A percentile compares a stretch with the other conserved stretches of the same genome.
Evolutionary conservation across 1,140 invertebrate genomes (phyloP).

Genomic region (Sinonovacula constricta): DNA sequence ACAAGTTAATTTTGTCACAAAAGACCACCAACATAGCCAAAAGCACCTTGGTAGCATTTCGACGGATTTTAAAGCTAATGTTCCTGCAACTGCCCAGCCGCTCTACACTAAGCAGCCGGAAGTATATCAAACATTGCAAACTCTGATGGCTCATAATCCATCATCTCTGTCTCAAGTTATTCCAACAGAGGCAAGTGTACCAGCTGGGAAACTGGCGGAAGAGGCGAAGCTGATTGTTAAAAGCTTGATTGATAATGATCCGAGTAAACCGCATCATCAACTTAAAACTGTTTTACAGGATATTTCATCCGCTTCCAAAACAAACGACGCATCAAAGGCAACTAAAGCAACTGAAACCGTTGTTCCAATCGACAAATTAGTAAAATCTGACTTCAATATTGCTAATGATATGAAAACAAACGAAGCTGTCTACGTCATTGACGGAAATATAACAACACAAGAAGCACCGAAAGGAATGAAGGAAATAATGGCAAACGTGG

Average conservation of each 20-base stretch:
- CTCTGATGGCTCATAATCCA: conserved; percentile 13
- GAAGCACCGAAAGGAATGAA: not conserved
- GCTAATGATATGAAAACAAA: not conserved
- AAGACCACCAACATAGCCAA: not conserved
- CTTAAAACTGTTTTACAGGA: no score
- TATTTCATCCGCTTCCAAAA: no score
- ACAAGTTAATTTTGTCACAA: not conserved
- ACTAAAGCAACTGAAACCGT: not conserved
- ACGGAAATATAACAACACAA: not conserved
- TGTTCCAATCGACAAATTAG: not conserved
- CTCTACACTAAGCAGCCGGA: conserved; percentile 2
- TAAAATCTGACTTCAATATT: not conserved
- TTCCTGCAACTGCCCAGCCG: not conserved
- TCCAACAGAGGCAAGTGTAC: not conserved
- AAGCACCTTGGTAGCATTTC: not conserved
- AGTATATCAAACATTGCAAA: conserved; percentile 15
- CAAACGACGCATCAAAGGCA: not conserved
- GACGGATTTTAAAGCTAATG: not conserved
- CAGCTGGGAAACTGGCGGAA: not conserved
- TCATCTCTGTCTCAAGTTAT: not conserved
- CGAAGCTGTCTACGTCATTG: not conserved
- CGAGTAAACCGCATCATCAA: no score
- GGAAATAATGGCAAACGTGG: not conserved
- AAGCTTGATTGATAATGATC: not conserved
- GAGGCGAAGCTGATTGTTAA: conserved; percentile 11